Evolutionary conservation across 2,113 vertebrate genomes (phyloP), one percentile per base, ranked within the genome.

Genomic region (Forbesichthys papilliferus): DNA sequence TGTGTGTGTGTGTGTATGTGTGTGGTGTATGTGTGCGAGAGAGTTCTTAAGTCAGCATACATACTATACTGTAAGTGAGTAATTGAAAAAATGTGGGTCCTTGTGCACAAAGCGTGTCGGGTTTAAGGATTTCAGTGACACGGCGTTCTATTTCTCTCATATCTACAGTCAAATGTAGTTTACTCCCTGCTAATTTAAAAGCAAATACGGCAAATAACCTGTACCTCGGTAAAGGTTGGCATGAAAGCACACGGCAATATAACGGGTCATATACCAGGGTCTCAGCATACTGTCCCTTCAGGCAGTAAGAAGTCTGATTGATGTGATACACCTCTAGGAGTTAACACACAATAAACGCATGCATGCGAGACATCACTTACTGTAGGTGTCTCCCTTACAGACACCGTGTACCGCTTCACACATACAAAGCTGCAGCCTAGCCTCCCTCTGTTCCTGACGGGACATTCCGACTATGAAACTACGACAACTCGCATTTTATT

Each of bases 261-360:
- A 51, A 12, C 3, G 9, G 10, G 36, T 5, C 36, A 42, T 8
- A 42, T 27, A 27, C 27, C 36, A 42, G 7, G 36, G 36, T 5
- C 36, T 42, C 7, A 42, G 36, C 36, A 42, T 51, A 4, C 1
- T 51, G 12, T 9, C 14, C 6, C 14, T 14, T 60, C 20, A 64
- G 61, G 71, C 55, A 64, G 53, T 64, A 62, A 74, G 78, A 72
- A 76, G 80, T 66, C 42, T 61, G 59, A 46, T 47, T 68, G 71
- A 84, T 66, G 9, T 69, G 61, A 62, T 60, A 86, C 77, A 86
- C 73, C 71, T 81, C 78, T 80, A 76, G 71, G 68, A 71, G 69
- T 75, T 51, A 20, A 58, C 46, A 7, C 3, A 79, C 75, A 91
- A 86, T 88, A 89, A 75, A 88, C 85, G 83, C 78, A 63, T 48